Base-by-base conservation (phyloP, 2,113 vertebrate species). In the Actenoides lindsayi region DNA sequence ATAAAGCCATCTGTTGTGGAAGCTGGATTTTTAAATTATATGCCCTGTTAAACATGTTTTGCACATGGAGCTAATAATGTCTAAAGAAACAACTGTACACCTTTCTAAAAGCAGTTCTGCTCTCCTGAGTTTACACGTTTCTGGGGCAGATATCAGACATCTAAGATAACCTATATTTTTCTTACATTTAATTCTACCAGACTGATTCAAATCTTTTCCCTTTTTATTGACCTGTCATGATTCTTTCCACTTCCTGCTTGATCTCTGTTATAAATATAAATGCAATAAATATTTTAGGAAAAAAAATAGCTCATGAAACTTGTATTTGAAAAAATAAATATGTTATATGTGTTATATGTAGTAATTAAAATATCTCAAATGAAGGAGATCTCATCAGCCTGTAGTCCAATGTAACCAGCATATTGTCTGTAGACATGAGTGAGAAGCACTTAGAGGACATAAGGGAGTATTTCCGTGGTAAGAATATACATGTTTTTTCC, bases 1-100 rank as follows among this genome's bases (percentile, higher is more conserved):
- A 92, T 69, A 85, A 92, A 94, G 69, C 88, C 90, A 94, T 95
- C 92, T 93, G 88, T 54, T 76, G n/a, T 57, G 56, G 76, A 80
- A 95, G 67, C 35, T 69, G 71, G 35, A 54, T 86, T 86, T 94
- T 92, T 31, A 73, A 79, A 77, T 82, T 88, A 54, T 56, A 51
- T 69, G 94, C 79, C 54, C 59, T 54, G 39, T 85, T 93, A 93
- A 60, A 23, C 48, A 39, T 48, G 48, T 68, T 94, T 50, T 90
- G 71, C 70, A 83, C 59, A 53, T 0, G 6, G 51, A 87, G 11
- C 46, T 89, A 31, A 54, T 93, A 5, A 23, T 46, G 69, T 53
- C 90, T 71, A 51, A 93, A 80, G 50, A 48, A 35, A 81, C 30
- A 78, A 74, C 59, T 17, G 62, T 25, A 19, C 1, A 2, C 41